A percentile compares a stretch with the other conserved stretches of the same genome.
phyloP scores from a whole-genome alignment of 2,113 vertebrate species.

The Bubo bubo region DNA sequence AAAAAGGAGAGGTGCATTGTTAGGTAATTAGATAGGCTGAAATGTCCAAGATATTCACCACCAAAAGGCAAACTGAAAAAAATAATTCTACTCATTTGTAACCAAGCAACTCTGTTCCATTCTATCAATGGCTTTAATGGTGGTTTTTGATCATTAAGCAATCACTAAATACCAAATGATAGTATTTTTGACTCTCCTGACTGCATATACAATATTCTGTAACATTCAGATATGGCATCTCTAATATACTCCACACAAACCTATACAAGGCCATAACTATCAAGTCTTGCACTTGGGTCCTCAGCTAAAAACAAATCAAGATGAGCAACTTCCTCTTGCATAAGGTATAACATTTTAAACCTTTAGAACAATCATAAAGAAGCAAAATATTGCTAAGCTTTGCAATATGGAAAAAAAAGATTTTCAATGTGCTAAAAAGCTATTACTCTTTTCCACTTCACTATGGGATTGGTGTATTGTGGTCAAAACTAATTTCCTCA shows the following conservation, averaged over 20 bases:
- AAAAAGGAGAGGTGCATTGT: accelerated
- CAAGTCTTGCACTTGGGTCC: neutral
- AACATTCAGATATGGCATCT: neutral
- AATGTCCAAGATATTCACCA: neutral
- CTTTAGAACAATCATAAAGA: neutral
- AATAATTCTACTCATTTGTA: neutral
- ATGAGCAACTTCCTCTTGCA: neutral
- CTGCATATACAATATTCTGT: neutral
- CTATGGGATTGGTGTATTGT: neutral
- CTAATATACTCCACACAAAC: neutral
- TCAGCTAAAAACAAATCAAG: neutral
- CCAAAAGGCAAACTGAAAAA: neutral
- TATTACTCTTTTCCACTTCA: neutral
- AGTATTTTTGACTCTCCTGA: neutral
- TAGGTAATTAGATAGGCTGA: neutral
- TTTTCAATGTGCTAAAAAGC: neutral
- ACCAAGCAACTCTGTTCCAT: neutral
- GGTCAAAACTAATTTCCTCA: neutral
- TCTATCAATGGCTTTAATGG: neutral
- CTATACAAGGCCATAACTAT: neutral
- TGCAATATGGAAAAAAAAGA: neutral
- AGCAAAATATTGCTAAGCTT: neutral
- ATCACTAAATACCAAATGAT: neutral
- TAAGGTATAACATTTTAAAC: neutral
- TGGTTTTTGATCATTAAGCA: neutral